Base-by-base conservation (phyloP, 2,888 invertebrate genomes). In the Sarcophaga subvicina region DNA sequence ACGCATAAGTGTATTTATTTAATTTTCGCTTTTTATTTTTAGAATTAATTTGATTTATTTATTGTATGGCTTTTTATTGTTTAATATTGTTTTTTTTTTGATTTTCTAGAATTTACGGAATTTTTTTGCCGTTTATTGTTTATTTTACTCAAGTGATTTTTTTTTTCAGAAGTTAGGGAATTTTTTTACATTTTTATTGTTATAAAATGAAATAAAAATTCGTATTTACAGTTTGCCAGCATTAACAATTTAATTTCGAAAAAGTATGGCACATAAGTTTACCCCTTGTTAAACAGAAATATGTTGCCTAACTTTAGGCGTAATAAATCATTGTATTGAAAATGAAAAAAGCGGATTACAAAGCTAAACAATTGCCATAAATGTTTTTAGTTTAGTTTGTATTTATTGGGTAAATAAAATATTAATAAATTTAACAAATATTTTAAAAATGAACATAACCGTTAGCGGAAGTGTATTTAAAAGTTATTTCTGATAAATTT, bases 261-360 rank as follows among this genome's bases (percentile, higher is more conserved):
- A 54, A 54, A 14, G 1, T 14, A 54, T 54, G 54, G 37, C 37
- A 37, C 6, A 37, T 37, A 37, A 37, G 37, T 8, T 2, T 2
- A 37, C 37, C 10, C 37, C 8, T 10, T 37, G 37, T 22, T 47
- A 37, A 45, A 20, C 25, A 8, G 59, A 72, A 72, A 72, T 47
- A 59, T 47, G 49, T 80, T 37, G 80, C 60, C 60, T 80, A 72
- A 70, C 59, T 66, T 59, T 60, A 47, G 47, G 72, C 27, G 27
- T 3, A 54, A 4, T 12, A 14, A 25, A 66, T 6, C 20, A 62
- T 54, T 37, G 11, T 3, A 22, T 66, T 54, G 2, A 54, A 59
- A 59, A 63, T 76, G n/a, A 37, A 37, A 17, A 37, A 66, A 14
- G 17, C 66, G 20, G 27, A 59, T 76, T 54, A 27, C 49, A 76